phyloP scores from a whole-genome alignment of 2,113 vertebrate genomes.

The Oncorhynchus gorbuscha region DNA sequence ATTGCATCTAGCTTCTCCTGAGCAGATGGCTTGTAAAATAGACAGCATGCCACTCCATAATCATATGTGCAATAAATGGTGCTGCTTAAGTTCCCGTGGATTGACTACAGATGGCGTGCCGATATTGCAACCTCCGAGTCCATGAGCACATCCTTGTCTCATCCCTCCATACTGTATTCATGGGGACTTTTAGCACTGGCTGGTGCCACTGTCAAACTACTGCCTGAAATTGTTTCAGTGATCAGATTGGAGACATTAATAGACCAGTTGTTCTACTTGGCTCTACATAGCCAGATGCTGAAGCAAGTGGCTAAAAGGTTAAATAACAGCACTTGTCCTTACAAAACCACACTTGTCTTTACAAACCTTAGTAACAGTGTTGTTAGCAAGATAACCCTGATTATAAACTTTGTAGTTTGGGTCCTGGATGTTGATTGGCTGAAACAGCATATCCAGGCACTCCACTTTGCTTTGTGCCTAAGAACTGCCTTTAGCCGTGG shows the following conservation, averaged over 20 bases:
- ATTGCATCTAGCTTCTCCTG: slow-evolving; percentile 63
- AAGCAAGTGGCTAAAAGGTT: too few relatives aligned
- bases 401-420: too few relatives aligned
- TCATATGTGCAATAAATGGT: slow-evolving; percentile 80
- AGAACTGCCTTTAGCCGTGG: too few relatives aligned
- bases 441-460: too few relatives aligned
- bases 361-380: too few relatives aligned
- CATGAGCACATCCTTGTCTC: slow-evolving; percentile 58
- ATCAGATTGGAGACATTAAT: not conserved
- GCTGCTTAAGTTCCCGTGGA: slow-evolving; percentile 76
- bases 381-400: too few relatives aligned
- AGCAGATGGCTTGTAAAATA: slow-evolving; percentile 76
- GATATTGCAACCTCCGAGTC: slow-evolving; percentile 61
- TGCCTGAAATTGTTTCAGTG: slow-evolving; percentile 22
- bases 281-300: too few relatives aligned
- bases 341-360: too few relatives aligned
- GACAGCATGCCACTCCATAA: slow-evolving; percentile 60
- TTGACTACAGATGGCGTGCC: slow-evolving; percentile 75
- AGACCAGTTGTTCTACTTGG: too few relatives aligned
- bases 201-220: slow-evolving; percentile 29
- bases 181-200: slow-evolving; percentile 47
- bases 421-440: too few relatives aligned
- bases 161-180: slow-evolving; percentile 46
- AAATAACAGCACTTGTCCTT: too few relatives aligned
- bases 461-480: too few relatives aligned